A percentile compares a stretch with the other conserved stretches of the same genome.
Evolutionary conservation across 2,113 vertebrate genomes (phyloP).

Genomic region (Brachionichthys hirsutus): DNA sequence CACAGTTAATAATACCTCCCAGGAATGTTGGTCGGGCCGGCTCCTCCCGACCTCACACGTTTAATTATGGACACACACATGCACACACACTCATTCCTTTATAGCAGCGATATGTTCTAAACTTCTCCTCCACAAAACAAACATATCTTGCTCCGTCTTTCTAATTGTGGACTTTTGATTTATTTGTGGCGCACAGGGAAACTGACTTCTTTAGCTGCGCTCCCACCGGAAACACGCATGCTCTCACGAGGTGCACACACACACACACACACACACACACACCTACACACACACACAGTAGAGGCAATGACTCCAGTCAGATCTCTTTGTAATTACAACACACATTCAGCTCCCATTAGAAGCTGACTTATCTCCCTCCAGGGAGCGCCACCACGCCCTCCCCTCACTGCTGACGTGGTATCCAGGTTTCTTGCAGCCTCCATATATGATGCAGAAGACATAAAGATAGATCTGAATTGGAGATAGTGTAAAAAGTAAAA

Average conservation of each 20-base stretch:
- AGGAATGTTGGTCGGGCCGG: slow-evolving; percentile 65
- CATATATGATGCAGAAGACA: slow-evolving; percentile 4
- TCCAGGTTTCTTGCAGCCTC: background rate
- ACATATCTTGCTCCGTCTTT: slow-evolving; percentile 62
- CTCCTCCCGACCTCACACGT: slow-evolving; percentile 71
- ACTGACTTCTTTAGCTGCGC: slow-evolving; percentile 46
- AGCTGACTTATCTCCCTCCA: slow-evolving; percentile 50
- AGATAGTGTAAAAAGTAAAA: slow-evolving; percentile 18
- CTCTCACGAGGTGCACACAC: too few species aligned
- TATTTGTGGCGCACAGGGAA: slow-evolving; percentile 67
- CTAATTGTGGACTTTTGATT: slow-evolving; percentile 73
- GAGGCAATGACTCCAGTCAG: slow-evolving; percentile 33
- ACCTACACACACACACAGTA: slow-evolving; percentile 19
- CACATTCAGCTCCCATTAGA: slow-evolving; percentile 40
- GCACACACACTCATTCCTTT: slow-evolving; percentile 60
- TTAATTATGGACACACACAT: slow-evolving; percentile 34
- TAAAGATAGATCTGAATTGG: slow-evolving; percentile 6
- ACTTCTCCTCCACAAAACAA: slow-evolving; percentile 74
- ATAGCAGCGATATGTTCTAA: slow-evolving; percentile 64
- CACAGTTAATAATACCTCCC: slow-evolving; percentile 66
- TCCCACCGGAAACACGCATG: slow-evolving; percentile 58
- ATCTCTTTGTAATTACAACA: slow-evolving; percentile 63
- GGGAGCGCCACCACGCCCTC: slow-evolving; percentile 39
- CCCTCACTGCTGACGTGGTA: slow-evolving; percentile 1
- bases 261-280: too few species aligned